Conservation (phyloP, 2,113 vertebrate genomes). For the Tragulus kanchil region DNA sequence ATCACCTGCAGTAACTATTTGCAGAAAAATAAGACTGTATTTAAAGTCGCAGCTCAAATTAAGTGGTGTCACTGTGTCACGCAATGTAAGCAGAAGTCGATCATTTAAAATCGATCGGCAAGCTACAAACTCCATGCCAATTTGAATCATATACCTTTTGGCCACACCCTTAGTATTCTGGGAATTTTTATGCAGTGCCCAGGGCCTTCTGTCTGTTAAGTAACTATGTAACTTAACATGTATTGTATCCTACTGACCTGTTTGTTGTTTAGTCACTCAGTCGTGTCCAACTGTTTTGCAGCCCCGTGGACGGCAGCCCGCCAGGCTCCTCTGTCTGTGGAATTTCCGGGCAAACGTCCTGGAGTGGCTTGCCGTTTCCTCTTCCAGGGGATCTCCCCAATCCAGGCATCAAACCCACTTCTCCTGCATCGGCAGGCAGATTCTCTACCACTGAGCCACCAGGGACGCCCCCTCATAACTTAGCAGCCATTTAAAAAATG, state of each 20-base stretch:
- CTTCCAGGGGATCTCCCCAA: no score
- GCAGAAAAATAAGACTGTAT: constrained; percentile 32
- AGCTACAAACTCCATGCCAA: not conserved
- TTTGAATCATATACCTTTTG: not conserved
- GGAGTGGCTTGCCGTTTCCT: no score
- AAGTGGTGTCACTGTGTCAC: not conserved
- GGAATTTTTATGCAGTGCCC: not conserved
- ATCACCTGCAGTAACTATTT: constrained; percentile 22
- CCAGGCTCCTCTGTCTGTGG: no score
- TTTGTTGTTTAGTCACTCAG: no score
- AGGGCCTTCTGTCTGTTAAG: not conserved
- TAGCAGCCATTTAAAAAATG: not conserved
- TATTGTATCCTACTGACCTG: not conserved
- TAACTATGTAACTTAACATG: not conserved
- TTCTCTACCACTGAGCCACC: no score
- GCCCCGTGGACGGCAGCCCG: no score
- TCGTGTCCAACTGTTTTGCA: no score
- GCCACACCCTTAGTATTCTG: not conserved
- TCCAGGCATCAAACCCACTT: no score
- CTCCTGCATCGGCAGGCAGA: no score
- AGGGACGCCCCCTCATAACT: not conserved
- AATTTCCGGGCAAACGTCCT: no score
- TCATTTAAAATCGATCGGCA: not conserved
- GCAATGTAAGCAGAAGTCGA: not conserved
- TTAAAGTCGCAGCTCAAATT: constrained; percentile 43